These are phyloP conservation scores for Microplitis deprimator DNA, from an alignment of 2,888 invertebrate genomes.

Conservation along the genomic window DNA sequence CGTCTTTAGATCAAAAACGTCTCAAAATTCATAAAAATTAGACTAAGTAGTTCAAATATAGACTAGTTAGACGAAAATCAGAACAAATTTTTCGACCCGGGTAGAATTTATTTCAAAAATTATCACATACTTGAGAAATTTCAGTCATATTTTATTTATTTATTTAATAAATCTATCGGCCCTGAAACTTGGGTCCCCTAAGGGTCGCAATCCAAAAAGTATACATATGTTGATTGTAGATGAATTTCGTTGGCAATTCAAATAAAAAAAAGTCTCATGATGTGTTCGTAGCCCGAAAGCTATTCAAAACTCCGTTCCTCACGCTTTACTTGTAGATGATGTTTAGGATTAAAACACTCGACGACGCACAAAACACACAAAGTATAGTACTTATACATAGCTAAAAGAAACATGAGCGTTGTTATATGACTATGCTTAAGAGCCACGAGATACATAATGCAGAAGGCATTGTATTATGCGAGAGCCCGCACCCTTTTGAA, in stretches of 20 bases:
- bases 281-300: neutral
- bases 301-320: neutral
- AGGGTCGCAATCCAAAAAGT: too few relatives aligned
- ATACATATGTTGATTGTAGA: too few relatives aligned
- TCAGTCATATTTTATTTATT: too few relatives aligned
- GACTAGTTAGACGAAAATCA: too few relatives aligned
- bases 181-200: too few relatives aligned
- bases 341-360: slow-evolving; percentile 61
- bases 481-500: slow-evolving; percentile 55
- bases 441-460: slow-evolving; percentile 67
- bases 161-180: too few relatives aligned
- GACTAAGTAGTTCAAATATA: too few relatives aligned
- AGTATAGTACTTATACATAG: neutral
- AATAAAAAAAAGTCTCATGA: neutral
- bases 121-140: neutral
- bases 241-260: neutral
- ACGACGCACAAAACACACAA: neutral
- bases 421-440: slow-evolving; percentile 45
- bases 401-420: slow-evolving; percentile 13
- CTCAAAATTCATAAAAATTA: too few relatives aligned
- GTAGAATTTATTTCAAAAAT: neutral
- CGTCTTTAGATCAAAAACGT: too few relatives aligned
- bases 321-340: slow-evolving; percentile 49
- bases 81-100: too few relatives aligned
- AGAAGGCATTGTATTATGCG: slow-evolving; percentile 63